Evolutionary conservation across 2,797 vertebrate species (phyloP).

Genomic region (Monodelphis domestica): DNA sequence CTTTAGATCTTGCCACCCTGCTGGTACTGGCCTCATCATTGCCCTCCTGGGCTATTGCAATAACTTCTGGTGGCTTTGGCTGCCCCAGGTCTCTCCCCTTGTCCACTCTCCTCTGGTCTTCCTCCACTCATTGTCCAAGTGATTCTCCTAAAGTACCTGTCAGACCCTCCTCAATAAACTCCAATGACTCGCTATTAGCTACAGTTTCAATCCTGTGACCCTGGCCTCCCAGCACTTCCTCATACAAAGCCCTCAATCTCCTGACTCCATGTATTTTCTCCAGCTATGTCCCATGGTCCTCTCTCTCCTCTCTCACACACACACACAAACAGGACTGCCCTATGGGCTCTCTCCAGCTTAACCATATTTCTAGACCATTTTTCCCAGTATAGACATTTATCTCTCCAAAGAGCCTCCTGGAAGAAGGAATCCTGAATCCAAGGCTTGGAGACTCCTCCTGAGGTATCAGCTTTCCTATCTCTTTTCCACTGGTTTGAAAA

Average conservation of each 20-base stretch:
- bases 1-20: too few species aligned
- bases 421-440: background rate
- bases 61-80: background rate
- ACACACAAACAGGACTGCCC: background rate
- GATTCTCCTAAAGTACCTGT: background rate
- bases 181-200: background rate
- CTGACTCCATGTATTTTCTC: too few species aligned
- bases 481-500: background rate
- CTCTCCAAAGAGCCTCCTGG: background rate
- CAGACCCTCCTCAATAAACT: too few species aligned
- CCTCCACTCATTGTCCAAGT: background rate
- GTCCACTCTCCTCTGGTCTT: background rate
- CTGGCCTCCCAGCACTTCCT: background rate
- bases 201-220: background rate
- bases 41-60: background rate
- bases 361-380: background rate
- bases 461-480: background rate
- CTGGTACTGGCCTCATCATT: background rate
- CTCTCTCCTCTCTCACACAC: too few species aligned
- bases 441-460: background rate
- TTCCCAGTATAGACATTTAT: background rate
- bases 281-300: background rate
- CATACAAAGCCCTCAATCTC: background rate
- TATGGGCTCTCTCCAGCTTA: background rate
- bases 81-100: background rate